Evolutionary conservation across 2,888 invertebrate genomes (phyloP), one percentile per base, ranked within the genome.

Genomic region (Neria commutata): DNA sequence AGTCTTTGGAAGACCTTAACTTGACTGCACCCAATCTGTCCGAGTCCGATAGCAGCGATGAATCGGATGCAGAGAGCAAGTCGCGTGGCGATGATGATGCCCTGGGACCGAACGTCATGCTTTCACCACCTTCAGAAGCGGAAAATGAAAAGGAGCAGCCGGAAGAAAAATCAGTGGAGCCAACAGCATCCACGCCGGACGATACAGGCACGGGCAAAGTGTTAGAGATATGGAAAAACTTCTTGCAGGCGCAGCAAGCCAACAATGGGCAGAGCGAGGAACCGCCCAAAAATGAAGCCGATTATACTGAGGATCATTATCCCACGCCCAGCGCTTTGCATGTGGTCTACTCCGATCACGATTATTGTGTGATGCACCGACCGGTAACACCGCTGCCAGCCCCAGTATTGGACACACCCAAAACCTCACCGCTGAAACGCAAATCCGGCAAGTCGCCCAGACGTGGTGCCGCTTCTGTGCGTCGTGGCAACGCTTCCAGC

Each of bases 21-120:
- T 83, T 94, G 55, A 92, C 92, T 2, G 92, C 91, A 2, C 83
- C 92, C 42, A 93, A 93, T 83, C 83, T 94, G 42, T 93, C 92
- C 0, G 93, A 93, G 72, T 92, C 92, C 76, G 93, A 92, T 70
- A 91, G 90, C 64, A 91, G 90, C 68, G 87, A 88, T 60, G 91
- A 91, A 63, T 72, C 75, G 24, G 72, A 80, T 69, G 67, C 65
- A 8, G 50, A 58, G 40, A 63, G 63, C 24, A 71, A 72, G 63
- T 68, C 68, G n/a, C 65, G 71, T 54, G 66, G 66, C 19, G 70
- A 71, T 19, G 69, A 72, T 24, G 66, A 67, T 42, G 60, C 68
- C 3, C 50, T 77, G 54, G 70, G 77, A 63, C 80, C 81, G 1
- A 72, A 74, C 24, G 74, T 81, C 1, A 77, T 79, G 73, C 60